Percentiles rank a stretch among this genome's conserved stretches.
phyloP scores from a whole-genome alignment of 2,113 vertebrate genomes.

The Pseudorasbora parva region DNA sequence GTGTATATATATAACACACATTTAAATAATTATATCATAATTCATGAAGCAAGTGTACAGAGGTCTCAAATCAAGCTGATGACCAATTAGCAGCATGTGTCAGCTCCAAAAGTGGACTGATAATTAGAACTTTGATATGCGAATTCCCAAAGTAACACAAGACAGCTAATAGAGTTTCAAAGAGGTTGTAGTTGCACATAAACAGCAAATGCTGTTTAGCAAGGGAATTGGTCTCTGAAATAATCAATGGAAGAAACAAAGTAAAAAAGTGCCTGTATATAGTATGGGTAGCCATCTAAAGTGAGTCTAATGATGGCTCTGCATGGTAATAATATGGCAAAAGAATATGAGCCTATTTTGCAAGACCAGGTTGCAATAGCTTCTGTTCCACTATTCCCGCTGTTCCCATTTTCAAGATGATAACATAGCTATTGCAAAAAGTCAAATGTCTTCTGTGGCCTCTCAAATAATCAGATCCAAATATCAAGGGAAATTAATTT shows the following conservation, averaged over 20 bases:
- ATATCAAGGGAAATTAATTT: not conserved
- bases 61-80: not conserved
- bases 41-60: not conserved
- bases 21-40: not conserved
- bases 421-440: not conserved
- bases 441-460: not conserved
- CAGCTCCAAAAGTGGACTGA: not conserved
- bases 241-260: not conserved
- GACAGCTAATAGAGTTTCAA: not conserved
- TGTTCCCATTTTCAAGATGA: not conserved
- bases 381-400: not conserved
- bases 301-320: conserved; percentile 11
- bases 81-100: conserved; percentile 4
- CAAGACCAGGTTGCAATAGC: conserved; percentile 6
- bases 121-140: conserved; percentile 20
- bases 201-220: not conserved
- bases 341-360: not conserved
- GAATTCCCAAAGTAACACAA: not conserved
- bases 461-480: not conserved
- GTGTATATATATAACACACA: too few species aligned
- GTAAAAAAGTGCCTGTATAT: not conserved
- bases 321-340: not conserved
- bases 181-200: not conserved
- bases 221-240: not conserved
- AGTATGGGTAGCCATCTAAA: not conserved